A percentile compares a stretch with the other conserved stretches of the same genome.
These are phyloP conservation scores for Harpagoxenus sublaevis DNA, from an alignment of 2,888 invertebrate genomes.

Conservation along the genomic window DNA sequence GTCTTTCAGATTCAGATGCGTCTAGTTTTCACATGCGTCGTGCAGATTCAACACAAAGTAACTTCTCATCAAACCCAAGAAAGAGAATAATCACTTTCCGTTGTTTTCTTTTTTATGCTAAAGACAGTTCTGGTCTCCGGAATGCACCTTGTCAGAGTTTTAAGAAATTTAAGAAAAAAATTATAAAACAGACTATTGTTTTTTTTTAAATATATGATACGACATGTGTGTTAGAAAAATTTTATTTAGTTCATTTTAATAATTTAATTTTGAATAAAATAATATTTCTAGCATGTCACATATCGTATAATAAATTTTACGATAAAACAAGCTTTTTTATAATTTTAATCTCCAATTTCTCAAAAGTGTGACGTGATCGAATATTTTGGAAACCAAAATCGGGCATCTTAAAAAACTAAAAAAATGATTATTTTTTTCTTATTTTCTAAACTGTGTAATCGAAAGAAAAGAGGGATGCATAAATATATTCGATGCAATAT, in stretches of 20 bases:
- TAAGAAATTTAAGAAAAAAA: background rate
- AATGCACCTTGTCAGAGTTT: background rate
- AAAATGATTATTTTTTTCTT: background rate
- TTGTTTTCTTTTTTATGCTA: background rate
- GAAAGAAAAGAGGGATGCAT: no score
- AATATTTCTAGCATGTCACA: no score
- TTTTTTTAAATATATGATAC: background rate
- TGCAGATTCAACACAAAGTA: background rate
- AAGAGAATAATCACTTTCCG: background rate
- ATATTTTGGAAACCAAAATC: background rate
- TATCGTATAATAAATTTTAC: no score
- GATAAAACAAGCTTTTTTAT: background rate
- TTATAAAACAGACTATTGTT: background rate
- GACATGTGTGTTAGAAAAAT: background rate
- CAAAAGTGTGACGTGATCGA: background rate
- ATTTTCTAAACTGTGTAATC: background rate
- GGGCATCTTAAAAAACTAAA: background rate
- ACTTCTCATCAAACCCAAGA: background rate
- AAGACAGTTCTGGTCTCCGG: background rate
- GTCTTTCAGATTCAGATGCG: background rate
- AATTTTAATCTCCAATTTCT: background rate
- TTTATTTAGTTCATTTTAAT: background rate
- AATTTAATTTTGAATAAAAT: no score
- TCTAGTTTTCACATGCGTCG: background rate
- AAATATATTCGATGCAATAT: background rate